phyloP scores from a whole-genome alignment of 1,140 invertebrate genomes.

The Doryteuthis pealeii region DNA sequence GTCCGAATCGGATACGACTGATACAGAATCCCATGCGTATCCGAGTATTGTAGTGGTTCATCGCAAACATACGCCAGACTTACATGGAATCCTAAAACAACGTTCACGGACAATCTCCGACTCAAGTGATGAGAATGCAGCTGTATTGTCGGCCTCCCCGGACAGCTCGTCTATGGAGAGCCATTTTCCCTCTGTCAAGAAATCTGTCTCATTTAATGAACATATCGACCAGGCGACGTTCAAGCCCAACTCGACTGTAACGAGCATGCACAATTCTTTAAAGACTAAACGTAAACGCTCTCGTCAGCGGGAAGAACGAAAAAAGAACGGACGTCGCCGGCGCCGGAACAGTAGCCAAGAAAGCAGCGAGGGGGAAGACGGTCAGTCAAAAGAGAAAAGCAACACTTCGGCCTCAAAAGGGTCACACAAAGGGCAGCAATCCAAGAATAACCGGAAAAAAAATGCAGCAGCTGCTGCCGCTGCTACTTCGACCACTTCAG shows the following conservation, averaged over 20 bases:
- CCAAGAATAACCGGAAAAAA: too few relatives aligned
- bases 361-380: slow-evolving; percentile 4
- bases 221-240: slow-evolving; percentile 51
- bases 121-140: slow-evolving; percentile 53
- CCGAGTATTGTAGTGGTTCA: slow-evolving; percentile 52
- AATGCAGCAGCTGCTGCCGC: too few relatives aligned
- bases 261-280: slow-evolving; percentile 50
- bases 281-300: slow-evolving; percentile 51
- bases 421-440: too few relatives aligned
- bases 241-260: slow-evolving; percentile 45
- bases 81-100: slow-evolving; percentile 57
- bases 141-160: slow-evolving; percentile 24
- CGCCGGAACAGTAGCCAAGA: not conserved
- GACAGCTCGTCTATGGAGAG: slow-evolving; percentile 29
- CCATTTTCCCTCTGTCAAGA: slow-evolving; percentile 32
- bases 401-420: too few relatives aligned
- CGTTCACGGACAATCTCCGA: slow-evolving; percentile 53
- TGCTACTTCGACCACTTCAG: not conserved
- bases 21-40: slow-evolving; percentile 20
- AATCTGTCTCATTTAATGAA: slow-evolving; percentile 55
- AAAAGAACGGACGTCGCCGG: slow-evolving; percentile 22
- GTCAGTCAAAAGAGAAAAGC: not conserved
- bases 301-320: slow-evolving; percentile 48
- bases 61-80: slow-evolving; percentile 37
- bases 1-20: not conserved